Conservation (phyloP, 2,113 vertebrate genomes). For the Halichoeres trimaculatus region DNA sequence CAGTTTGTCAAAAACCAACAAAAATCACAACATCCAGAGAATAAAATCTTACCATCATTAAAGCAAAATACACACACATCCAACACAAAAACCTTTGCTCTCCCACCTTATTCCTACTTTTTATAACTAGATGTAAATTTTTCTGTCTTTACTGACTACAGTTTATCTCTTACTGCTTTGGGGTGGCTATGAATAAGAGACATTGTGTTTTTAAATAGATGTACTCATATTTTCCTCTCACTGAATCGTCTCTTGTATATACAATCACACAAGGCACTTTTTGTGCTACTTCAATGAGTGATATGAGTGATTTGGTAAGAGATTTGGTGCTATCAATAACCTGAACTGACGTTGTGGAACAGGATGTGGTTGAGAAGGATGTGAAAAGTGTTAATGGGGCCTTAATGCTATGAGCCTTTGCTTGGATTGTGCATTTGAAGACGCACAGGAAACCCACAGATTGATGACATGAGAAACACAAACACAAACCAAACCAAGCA, state of each 20-base stretch:
- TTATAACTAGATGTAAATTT: not conserved
- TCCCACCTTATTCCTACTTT: not conserved
- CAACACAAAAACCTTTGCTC: not conserved
- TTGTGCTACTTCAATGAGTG: not conserved
- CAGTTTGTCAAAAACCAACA: not conserved
- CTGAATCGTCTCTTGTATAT: not conserved
- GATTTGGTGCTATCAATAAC: not conserved
- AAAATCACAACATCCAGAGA: not conserved
- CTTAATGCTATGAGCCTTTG: slow-evolving; percentile 10
- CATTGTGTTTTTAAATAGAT: not conserved
- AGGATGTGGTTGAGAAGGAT: slow-evolving; percentile 39
- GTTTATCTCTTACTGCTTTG: no score
- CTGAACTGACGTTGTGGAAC: slow-evolving; percentile 16
- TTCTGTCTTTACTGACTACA: not conserved
- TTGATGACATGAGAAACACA: slow-evolving; percentile 42
- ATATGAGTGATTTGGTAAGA: not conserved
- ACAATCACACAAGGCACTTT: not conserved
- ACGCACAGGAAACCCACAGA: slow-evolving; percentile 46
- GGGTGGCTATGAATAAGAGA: no score
- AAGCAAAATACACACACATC: not conserved
- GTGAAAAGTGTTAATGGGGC: slow-evolving; percentile 22
- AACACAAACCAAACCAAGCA: slow-evolving; percentile 35
- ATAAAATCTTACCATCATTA: not conserved
- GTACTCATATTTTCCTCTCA: not conserved
- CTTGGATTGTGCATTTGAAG: slow-evolving; percentile 27